These are phyloP conservation scores for Melieria crassipennis DNA, from an alignment of 2,888 invertebrate species.

Conservation along the genomic window DNA sequence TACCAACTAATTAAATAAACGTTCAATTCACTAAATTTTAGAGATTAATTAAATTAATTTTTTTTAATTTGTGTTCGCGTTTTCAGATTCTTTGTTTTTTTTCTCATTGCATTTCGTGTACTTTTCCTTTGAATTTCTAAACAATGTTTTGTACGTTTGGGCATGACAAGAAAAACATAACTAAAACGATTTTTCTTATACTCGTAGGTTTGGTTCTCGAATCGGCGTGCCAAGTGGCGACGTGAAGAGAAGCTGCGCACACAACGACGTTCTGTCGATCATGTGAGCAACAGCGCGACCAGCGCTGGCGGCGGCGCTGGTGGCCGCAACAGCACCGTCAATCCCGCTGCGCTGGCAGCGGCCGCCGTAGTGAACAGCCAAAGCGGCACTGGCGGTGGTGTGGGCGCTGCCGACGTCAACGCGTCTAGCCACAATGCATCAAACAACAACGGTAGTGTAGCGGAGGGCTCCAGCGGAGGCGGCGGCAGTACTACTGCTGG, in stretches of 20 bases:
- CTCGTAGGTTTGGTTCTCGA: constrained; percentile 91
- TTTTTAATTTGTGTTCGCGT: too few species aligned
- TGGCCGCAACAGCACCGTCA: constrained; percentile 40
- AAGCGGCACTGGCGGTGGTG: constrained; percentile 6
- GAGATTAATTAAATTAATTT: too few species aligned
- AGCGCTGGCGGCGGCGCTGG: constrained; percentile 44
- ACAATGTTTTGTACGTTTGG: too few species aligned
- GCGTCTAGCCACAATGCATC: constrained; percentile 39
- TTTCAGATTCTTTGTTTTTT: too few species aligned
- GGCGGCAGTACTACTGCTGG: background rate
- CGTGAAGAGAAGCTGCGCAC: constrained; percentile 85
- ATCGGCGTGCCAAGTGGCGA: constrained; percentile 46
- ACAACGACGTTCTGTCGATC: constrained; percentile 74
- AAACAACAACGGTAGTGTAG: constrained; percentile 44
- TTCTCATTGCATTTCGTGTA: too few species aligned
- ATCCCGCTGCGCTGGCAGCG: constrained; percentile 40
- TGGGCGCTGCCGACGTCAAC: constrained; percentile 39
- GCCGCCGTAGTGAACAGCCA: constrained; percentile 14
- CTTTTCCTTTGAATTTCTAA: too few species aligned
- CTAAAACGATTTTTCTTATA: too few species aligned
- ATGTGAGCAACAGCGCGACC: constrained; percentile 44
- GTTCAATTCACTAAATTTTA: too few species aligned
- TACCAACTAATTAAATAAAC: too few species aligned
- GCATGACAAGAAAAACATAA: too few species aligned
- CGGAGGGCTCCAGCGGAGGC: constrained; percentile 46